These are phyloP conservation scores for Pyrocoelia pectoralis DNA, from an alignment of 2,888 invertebrate species.

Conservation along the genomic window DNA sequence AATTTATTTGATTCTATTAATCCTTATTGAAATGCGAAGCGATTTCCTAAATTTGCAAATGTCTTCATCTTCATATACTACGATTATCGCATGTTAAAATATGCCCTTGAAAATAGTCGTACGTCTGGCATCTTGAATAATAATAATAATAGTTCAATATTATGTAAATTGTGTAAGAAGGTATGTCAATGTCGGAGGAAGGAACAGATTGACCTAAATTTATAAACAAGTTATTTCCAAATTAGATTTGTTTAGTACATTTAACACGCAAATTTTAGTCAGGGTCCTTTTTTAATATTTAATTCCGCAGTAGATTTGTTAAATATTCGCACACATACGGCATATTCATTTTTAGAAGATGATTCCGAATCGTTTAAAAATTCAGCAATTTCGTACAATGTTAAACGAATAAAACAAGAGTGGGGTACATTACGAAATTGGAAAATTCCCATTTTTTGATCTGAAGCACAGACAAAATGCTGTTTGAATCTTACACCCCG, in stretches of 20 bases:
- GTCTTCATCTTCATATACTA: conserved; percentile 8
- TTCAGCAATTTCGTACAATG: too few species aligned
- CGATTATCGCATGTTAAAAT: background rate
- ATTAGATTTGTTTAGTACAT: conserved; percentile 29
- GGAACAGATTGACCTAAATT: conserved; percentile 49
- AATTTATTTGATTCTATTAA: conserved; percentile 7
- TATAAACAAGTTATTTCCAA: conserved; percentile 31
- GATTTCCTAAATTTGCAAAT: conserved; percentile 19
- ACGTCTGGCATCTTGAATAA: conserved; percentile 28
- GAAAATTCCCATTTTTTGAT: too few species aligned
- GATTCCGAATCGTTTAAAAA: too few species aligned
- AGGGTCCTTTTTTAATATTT: conserved; percentile 14
- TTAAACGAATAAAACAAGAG: too few species aligned
- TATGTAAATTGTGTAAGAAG: conserved; percentile 21
- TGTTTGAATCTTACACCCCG: too few species aligned
- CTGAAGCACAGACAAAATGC: too few species aligned
- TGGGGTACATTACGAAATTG: too few species aligned
- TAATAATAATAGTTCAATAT: conserved; percentile 15
- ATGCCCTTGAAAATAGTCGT: conserved; percentile 23
- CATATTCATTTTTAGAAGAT: too few species aligned
- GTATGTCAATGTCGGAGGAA: conserved; percentile 51
- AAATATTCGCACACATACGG: too few species aligned
- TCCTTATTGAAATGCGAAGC: background rate
- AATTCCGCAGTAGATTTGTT: too few species aligned
- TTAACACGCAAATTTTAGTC: conserved; percentile 19